Percentiles rank a stretch among this genome's conserved stretches.
These are phyloP conservation scores for Aphodius granarius DNA, from an alignment of 2,888 invertebrate genomes.

Conservation along the genomic window DNA sequence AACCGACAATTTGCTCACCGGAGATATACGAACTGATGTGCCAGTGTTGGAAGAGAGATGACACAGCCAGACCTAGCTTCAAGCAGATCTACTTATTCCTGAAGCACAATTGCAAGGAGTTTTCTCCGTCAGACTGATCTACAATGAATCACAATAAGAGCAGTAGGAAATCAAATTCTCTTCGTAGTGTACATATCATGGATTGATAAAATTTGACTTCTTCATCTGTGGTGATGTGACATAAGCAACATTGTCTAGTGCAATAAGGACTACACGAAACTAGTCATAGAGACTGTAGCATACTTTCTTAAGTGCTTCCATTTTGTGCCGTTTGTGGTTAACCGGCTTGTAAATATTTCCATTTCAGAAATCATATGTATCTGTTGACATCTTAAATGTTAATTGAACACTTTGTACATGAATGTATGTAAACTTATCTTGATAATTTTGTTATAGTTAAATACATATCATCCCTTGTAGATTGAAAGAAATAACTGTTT, in stretches of 20 bases:
- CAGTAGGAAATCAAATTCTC: constrained; percentile 23
- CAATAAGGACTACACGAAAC: constrained; percentile 16
- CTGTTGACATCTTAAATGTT: not conserved
- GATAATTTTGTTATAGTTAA: no score
- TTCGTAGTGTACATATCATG: constrained; percentile 34
- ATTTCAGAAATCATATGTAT: not conserved
- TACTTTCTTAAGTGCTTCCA: constrained; percentile 32
- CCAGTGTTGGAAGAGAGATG: constrained; percentile 67
- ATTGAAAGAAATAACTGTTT: no score
- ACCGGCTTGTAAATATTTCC: constrained; percentile 25
- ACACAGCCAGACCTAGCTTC: constrained; percentile 61
- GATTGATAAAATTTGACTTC: constrained; percentile 22
- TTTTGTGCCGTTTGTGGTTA: constrained; percentile 18
- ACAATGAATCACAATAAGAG: constrained; percentile 20
- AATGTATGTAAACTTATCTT: no score
- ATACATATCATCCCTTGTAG: no score
- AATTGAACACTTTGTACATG: constrained; percentile 8
- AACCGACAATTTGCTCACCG: constrained; percentile 74
- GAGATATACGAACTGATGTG: constrained; percentile 77
- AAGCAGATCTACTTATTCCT: constrained; percentile 71
- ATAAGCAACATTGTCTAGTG: constrained; percentile 18
- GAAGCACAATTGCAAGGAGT: constrained; percentile 63
- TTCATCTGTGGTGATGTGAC: constrained; percentile 22
- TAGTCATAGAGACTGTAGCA: constrained; percentile 15
- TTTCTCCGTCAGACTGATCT: constrained; percentile 53